Conservation (phyloP, 2,888 invertebrate species). For the Drosophila nigritarsus region DNA sequence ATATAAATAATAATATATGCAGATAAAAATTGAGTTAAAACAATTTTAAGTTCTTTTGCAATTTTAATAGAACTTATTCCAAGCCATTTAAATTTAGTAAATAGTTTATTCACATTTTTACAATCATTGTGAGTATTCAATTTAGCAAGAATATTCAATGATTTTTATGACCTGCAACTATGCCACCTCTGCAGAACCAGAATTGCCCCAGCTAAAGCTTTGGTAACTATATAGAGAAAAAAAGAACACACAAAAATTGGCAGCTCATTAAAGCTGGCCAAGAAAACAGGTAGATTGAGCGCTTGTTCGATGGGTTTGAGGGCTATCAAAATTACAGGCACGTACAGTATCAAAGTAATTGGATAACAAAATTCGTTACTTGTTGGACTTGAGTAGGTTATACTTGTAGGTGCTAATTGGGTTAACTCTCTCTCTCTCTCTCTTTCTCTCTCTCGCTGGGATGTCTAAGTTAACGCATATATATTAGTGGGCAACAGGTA, state of each 20-base stretch:
- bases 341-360: conserved; percentile 83
- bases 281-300: not conserved
- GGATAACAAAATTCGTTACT: conserved; percentile 75
- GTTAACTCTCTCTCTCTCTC: conserved; percentile 8
- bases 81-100: not conserved
- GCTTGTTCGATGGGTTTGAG: conserved; percentile 8
- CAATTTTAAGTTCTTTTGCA: not conserved
- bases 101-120: not conserved
- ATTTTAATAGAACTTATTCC: not conserved
- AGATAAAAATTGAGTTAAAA: fast-evolving
- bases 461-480: conserved; percentile 31
- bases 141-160: not conserved
- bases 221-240: not conserved
- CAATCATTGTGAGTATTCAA: not conserved
- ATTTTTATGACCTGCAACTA: not conserved
- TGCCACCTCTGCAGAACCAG: not conserved
- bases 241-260: not conserved
- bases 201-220: not conserved
- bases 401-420: conserved; percentile 21
- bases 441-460: conserved; percentile 28
- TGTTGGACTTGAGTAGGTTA: conserved; percentile 32
- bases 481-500: conserved; percentile 34
- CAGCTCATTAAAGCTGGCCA: conserved; percentile 6
- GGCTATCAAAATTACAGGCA: conserved; percentile 79
- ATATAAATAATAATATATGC: not conserved